A percentile compares a stretch with the other conserved stretches of the same genome.
Conservation (phyloP, 2,113 vertebrate species). For the Cyanocitta stelleri region DNA sequence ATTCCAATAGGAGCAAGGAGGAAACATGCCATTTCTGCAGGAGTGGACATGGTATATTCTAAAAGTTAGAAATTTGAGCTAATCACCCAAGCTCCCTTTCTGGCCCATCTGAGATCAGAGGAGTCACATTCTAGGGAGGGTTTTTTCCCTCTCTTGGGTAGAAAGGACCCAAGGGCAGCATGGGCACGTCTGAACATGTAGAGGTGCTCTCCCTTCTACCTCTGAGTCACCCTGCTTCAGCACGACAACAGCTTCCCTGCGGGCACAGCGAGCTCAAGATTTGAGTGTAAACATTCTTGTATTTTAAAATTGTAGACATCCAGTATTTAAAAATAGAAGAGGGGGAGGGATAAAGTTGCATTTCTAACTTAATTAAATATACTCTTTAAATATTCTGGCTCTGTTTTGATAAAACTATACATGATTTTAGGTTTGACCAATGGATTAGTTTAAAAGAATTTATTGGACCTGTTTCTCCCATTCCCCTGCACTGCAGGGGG, state of each 20-base stretch:
- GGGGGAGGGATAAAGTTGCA: neutral
- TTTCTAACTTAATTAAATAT: neutral
- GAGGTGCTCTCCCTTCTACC: neutral
- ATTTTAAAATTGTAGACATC: neutral
- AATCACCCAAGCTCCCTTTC: neutral
- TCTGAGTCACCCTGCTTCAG: neutral
- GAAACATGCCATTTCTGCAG: neutral
- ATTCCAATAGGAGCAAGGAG: neutral
- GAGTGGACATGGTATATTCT: fast-evolving
- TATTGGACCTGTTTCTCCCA: neutral
- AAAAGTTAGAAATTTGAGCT: neutral
- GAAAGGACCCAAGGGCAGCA: neutral
- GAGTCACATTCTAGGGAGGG: neutral
- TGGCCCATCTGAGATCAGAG: neutral
- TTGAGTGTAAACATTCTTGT: neutral
- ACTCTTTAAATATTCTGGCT: neutral
- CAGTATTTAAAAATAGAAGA: neutral
- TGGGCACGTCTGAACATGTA: fast-evolving
- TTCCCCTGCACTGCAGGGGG: neutral
- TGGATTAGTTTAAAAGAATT: neutral
- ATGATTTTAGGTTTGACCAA: neutral
- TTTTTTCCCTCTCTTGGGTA: neutral
- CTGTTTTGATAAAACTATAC: neutral
- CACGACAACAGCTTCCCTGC: fast-evolving
- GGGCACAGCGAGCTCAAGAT: neutral